Percentiles rank a stretch among this genome's conserved stretches.
Conservation (phyloP, 2,888 invertebrate species). For the Drosophila percnosoma region DNA sequence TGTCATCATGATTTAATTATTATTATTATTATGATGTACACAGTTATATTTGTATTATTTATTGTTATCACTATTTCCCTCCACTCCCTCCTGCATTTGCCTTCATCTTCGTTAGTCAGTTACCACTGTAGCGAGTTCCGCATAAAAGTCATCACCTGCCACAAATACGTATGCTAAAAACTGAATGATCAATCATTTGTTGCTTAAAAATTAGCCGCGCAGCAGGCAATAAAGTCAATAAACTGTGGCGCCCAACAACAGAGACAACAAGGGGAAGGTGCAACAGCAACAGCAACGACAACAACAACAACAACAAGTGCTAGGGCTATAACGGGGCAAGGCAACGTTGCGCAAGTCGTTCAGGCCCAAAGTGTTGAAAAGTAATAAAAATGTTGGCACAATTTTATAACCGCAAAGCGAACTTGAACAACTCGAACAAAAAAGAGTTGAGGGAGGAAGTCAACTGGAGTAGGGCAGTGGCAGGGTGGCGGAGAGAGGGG, state of each 20-base stretch:
- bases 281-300: conserved; percentile 2
- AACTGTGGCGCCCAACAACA: conserved; percentile 63
- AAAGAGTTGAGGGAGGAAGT: conserved; percentile 46
- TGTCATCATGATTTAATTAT: not conserved
- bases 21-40: not conserved
- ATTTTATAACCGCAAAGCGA: conserved; percentile 68
- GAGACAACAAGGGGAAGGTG: conserved; percentile 24
- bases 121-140: conserved; percentile 6
- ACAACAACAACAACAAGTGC: conserved; percentile 31
- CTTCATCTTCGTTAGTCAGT: not conserved
- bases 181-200: conserved; percentile 54
- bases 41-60: not conserved
- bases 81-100: not conserved
- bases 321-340: conserved; percentile 23
- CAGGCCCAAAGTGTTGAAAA: conserved; percentile 77
- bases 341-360: conserved; percentile 22
- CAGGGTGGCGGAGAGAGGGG: not conserved
- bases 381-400: conserved; percentile 80
- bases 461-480: not conserved
- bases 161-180: conserved; percentile 9
- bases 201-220: conserved; percentile 54
- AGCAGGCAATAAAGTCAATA: conserved; percentile 63
- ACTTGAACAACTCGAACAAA: conserved; percentile 4
- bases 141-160: conserved; percentile 47
- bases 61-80: too few relatives aligned